phyloP scores from a whole-genome alignment of 2,113 vertebrate species.

The Hirundichthys speculiger region DNA sequence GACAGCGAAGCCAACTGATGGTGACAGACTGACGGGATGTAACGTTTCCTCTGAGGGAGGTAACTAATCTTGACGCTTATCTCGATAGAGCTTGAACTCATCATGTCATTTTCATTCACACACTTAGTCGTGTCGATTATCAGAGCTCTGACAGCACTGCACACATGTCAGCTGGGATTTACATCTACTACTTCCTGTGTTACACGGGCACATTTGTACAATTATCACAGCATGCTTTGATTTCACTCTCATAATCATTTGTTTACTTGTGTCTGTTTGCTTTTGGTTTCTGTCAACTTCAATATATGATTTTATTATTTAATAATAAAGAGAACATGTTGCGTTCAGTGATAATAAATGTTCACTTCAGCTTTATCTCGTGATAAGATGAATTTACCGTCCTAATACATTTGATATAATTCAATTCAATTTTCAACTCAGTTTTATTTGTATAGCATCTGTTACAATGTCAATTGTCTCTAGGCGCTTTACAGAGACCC shows the following conservation, averaged over 20 bases:
- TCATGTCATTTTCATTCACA: slow-evolving; percentile 49
- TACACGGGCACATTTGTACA: not conserved
- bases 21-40: slow-evolving; percentile 39
- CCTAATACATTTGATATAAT: too few species aligned
- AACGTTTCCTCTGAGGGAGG: slow-evolving; percentile 24
- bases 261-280: too few species aligned
- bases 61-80: slow-evolving; percentile 23
- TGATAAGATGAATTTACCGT: too few species aligned
- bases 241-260: too few species aligned
- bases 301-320: not conserved
- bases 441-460: too few species aligned
- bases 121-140: slow-evolving; percentile 40
- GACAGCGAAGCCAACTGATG: slow-evolving; percentile 22
- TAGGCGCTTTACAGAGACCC: too few species aligned
- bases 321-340: not conserved
- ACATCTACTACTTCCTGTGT: slow-evolving; percentile 19
- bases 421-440: too few species aligned
- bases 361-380: too few species aligned
- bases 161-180: slow-evolving; percentile 29
- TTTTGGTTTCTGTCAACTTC: too few species aligned
- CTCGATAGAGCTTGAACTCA: slow-evolving; percentile 24
- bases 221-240: not conserved
- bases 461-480: too few species aligned
- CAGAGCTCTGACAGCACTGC: slow-evolving; percentile 10
- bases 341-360: not conserved